phyloP scores from a whole-genome alignment of 2,113 vertebrate genomes.

The Brachyhypopomus occidentalis region DNA sequence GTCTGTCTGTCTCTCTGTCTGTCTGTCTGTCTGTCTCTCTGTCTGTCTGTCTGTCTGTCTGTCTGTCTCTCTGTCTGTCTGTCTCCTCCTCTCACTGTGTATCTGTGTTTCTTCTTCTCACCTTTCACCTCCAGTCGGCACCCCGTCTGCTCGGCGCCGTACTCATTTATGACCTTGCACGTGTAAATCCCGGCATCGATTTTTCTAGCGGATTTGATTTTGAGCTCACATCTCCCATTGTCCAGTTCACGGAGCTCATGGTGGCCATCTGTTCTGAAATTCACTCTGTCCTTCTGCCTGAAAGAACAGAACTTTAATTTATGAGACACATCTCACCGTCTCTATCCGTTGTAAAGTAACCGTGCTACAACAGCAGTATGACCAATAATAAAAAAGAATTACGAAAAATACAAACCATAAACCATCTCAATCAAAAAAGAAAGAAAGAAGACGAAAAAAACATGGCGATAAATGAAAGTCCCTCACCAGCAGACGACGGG shows the following conservation, averaged over 20 bases:
- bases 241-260: slow-evolving; percentile 78
- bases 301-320: slow-evolving; percentile 10
- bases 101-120: slow-evolving; percentile 62
- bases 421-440: background rate
- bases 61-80: background rate
- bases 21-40: slow-evolving; percentile 49
- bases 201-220: slow-evolving; percentile 78
- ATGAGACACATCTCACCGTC: background rate
- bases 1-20: background rate
- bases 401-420: background rate
- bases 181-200: slow-evolving; percentile 87
- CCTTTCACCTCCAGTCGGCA: slow-evolving; percentile 90
- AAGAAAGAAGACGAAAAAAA: background rate
- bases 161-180: slow-evolving; percentile 94
- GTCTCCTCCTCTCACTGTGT: background rate
- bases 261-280: slow-evolving; percentile 81
- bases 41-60: background rate
- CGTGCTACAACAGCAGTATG: background rate
- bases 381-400: background rate
- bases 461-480: slow-evolving; percentile 9
- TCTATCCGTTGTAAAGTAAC: background rate
- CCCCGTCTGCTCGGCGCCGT: slow-evolving; percentile 90
- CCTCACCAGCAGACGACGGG: slow-evolving; percentile 90
- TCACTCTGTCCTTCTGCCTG: slow-evolving; percentile 92
- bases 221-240: slow-evolving; percentile 78